These are phyloP conservation scores for Archivesica marissinica DNA, from an alignment of 1,140 invertebrate species.

Conservation along the genomic window DNA sequence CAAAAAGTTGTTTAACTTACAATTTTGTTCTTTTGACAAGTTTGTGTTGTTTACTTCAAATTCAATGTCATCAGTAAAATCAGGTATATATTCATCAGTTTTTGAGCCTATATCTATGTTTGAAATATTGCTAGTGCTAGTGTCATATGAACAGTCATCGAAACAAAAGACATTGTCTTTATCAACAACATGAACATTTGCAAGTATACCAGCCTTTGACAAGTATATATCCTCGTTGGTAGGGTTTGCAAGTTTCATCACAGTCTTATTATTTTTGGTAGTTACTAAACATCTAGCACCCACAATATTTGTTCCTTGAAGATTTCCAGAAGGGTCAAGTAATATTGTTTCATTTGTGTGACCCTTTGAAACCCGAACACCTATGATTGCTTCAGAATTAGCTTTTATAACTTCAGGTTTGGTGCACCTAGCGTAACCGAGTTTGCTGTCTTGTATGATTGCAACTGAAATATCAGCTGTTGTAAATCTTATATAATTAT, in stretches of 20 bases:
- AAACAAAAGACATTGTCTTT: not conserved
- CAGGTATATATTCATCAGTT: not conserved
- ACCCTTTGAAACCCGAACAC: conserved; percentile 32
- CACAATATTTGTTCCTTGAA: conserved; percentile 22
- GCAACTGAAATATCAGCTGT: not conserved
- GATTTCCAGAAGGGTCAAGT: conserved; percentile 50
- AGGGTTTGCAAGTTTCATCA: conserved; percentile 43
- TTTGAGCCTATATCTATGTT: not conserved
- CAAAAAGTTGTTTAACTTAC: conserved; percentile 46
- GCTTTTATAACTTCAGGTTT: conserved; percentile 25
- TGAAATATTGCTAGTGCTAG: not conserved
- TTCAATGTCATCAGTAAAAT: not conserved
- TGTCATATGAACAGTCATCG: not conserved
- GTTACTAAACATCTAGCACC: conserved; percentile 54
- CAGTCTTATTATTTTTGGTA: conserved; percentile 22
- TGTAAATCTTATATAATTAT: no score
- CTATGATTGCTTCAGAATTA: conserved; percentile 48
- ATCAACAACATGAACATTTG: conserved; percentile 5
- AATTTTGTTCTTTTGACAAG: conserved; percentile 24
- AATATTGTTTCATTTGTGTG: conserved; percentile 49
- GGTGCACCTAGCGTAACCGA: conserved; percentile 29
- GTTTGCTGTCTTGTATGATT: conserved; percentile 22
- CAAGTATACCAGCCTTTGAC: not conserved
- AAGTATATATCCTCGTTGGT: conserved; percentile 11
- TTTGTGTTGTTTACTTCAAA: conserved; percentile 49